Percentiles rank a stretch among this genome's conserved stretches.
Evolutionary conservation across 2,888 invertebrate genomes (phyloP).

Genomic region (Drosophila pseudotakahashii): DNA sequence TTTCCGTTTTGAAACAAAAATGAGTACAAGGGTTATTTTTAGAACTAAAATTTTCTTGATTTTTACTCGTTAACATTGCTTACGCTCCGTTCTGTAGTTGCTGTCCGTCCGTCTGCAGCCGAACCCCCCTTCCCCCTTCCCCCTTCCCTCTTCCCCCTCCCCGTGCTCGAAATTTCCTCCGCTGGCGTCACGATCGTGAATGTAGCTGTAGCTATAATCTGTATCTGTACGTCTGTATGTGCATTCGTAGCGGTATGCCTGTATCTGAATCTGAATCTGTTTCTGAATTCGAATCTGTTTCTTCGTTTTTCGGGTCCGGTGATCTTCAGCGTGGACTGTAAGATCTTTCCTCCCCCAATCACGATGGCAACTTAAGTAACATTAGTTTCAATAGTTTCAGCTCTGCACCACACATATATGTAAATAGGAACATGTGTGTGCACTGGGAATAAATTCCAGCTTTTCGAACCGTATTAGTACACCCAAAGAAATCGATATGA

Average conservation of each 20-base stretch:
- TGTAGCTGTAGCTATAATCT: slow-evolving; percentile 38
- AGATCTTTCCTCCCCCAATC: slow-evolving; percentile 49
- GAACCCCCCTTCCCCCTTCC: background rate
- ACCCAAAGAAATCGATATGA: too few relatives aligned
- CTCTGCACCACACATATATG: slow-evolving; percentile 20
- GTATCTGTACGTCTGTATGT: slow-evolving; percentile 26
- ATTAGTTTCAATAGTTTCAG: slow-evolving; percentile 59
- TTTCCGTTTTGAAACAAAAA: slow-evolving; percentile 67
- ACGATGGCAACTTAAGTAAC: slow-evolving; percentile 63
- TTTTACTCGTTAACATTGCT: slow-evolving; percentile 78
- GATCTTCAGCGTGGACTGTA: slow-evolving; percentile 52
- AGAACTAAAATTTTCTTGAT: slow-evolving; percentile 76
- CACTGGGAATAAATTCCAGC: background rate
- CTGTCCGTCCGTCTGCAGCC: slow-evolving; percentile 10
- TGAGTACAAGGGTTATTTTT: slow-evolving; percentile 79
- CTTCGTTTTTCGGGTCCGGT: slow-evolving; percentile 21
- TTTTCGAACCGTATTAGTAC: background rate
- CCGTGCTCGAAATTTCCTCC: slow-evolving; percentile 29
- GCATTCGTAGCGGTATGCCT: slow-evolving; percentile 24
- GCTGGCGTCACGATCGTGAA: slow-evolving; percentile 53
- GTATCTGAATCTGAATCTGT: slow-evolving; percentile 20
- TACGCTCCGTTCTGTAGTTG: slow-evolving; percentile 71
- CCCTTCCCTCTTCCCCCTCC: too few relatives aligned
- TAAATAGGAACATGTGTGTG: slow-evolving; percentile 27
- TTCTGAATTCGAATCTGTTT: slow-evolving; percentile 39